phyloP scores from a whole-genome alignment of 1,140 invertebrate species.

The Trachymyrmex cornetzi region DNA sequence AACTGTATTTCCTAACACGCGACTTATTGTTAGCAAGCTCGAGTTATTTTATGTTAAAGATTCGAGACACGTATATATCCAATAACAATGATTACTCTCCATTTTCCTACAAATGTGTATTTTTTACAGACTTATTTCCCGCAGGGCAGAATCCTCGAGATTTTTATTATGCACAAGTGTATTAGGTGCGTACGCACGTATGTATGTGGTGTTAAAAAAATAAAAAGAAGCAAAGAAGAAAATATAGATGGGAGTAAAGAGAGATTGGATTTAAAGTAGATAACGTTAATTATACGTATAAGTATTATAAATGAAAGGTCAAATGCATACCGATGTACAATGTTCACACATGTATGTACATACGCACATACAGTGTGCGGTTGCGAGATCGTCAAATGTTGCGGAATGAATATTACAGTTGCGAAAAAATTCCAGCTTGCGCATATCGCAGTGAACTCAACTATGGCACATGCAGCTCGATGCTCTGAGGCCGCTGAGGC shows the following conservation, averaged over 20 bases:
- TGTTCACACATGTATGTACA: background rate
- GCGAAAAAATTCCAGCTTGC: slow-evolving; percentile 37
- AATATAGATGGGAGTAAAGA: background rate
- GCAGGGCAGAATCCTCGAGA: background rate
- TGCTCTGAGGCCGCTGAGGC: background rate
- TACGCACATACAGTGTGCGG: background rate
- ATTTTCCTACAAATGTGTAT: background rate
- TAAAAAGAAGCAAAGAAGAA: background rate
- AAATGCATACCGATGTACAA: background rate
- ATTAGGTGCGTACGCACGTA: background rate
- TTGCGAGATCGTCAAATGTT: slow-evolving; percentile 2
- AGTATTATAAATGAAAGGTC: background rate
- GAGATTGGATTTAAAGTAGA: background rate
- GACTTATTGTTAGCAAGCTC: background rate
- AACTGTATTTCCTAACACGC: background rate
- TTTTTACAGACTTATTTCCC: background rate
- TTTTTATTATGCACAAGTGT: background rate
- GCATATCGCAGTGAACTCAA: background rate
- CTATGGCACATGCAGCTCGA: background rate
- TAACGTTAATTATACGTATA: background rate
- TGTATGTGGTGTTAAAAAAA: too few species aligned
- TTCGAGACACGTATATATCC: background rate
- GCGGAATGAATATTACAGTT: slow-evolving; percentile 24
- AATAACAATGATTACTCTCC: background rate
- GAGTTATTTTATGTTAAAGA: slow-evolving; percentile 17